These are phyloP conservation scores for Lumbricus terrestris DNA, from an alignment of 2,888 invertebrate genomes.

Conservation along the genomic window DNA sequence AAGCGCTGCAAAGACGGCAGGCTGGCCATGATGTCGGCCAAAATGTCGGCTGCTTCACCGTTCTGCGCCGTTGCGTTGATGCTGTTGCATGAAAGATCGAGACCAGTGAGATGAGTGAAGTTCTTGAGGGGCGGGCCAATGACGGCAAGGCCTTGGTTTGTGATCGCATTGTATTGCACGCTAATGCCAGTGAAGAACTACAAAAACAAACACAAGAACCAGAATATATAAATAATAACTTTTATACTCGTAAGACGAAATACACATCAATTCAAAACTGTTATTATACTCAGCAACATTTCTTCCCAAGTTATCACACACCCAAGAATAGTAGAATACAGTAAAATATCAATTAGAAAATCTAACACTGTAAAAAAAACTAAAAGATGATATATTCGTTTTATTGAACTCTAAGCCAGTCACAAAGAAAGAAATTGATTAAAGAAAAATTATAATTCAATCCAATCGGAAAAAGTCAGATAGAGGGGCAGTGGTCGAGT, in stretches of 20 bases:
- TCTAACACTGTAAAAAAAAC: background rate
- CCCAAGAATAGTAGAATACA: no score
- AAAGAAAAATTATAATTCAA: no score
- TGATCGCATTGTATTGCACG: constrained; percentile 52
- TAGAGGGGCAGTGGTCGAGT: no score
- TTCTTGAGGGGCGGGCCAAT: constrained; percentile 45
- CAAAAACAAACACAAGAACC: background rate
- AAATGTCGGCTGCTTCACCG: constrained; percentile 17
- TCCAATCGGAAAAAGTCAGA: no score
- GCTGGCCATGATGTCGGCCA: constrained; percentile 41
- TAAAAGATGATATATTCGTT: no score
- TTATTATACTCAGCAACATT: background rate
- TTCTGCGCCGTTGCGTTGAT: constrained; percentile 41
- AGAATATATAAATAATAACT: background rate
- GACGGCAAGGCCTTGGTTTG: constrained; percentile 44
- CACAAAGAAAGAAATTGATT: no score
- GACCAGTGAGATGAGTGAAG: constrained; percentile 46
- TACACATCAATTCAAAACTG: background rate
- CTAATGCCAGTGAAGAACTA: constrained; percentile 49
- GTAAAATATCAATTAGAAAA: background rate
- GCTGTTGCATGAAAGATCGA: constrained; percentile 54
- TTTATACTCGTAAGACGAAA: background rate
- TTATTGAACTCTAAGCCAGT: no score
- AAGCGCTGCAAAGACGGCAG: constrained; percentile 45
- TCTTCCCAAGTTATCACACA: background rate